Base-by-base conservation (phyloP, 2,888 invertebrate genomes). In the Chromoteleia sp. region DNA sequence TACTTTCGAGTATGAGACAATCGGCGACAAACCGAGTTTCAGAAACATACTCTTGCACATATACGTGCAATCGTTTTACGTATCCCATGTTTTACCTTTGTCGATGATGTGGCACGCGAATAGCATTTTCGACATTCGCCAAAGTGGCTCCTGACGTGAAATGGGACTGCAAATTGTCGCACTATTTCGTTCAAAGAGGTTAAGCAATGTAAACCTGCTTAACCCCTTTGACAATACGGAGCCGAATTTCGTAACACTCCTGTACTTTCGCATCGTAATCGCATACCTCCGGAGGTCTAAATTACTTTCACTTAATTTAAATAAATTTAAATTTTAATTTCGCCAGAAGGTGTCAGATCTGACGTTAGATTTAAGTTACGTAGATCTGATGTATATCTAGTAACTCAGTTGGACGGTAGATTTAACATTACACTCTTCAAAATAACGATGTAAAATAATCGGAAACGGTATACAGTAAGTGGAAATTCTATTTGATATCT, bases 151-250 rank as follows among this genome's bases (percentile, higher is more conserved):
- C 58, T 39, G 48, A 74, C 48, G 17, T 43, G 65, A 74, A 65
- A 65, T 65, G 39, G 54, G 43, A 65, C 63, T 25, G 39, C 36
- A 56, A 74, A 65, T 75, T 58, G 67, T 75, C 39, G 58, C 21
- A 21, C 43, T 73, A 73, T 73, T 73, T 61, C 25, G 33, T 39
- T 33, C n/a, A n/a, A n/a, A n/a, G n/a, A n/a, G n/a, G n/a, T n/a
- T n/a, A n/a, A n/a, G 39, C 58, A 41, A 59, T 63, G 39, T 48
- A 59, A 61, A 76, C 68, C 52, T 36, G 25, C 48, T 76, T 67
- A 59, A 76, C 58, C 43, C 52, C 59, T 76, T 75, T 65, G 59
- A 65, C 39, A 59, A 65, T 54, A 10, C 30, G 50, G 21, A 29
- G 50, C 15, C 43, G 41, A 45, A 39, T 29, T 19, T 75, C 48